Conservation (phyloP, 2,113 vertebrate species). For the Phalacrocorax pelagicus region DNA sequence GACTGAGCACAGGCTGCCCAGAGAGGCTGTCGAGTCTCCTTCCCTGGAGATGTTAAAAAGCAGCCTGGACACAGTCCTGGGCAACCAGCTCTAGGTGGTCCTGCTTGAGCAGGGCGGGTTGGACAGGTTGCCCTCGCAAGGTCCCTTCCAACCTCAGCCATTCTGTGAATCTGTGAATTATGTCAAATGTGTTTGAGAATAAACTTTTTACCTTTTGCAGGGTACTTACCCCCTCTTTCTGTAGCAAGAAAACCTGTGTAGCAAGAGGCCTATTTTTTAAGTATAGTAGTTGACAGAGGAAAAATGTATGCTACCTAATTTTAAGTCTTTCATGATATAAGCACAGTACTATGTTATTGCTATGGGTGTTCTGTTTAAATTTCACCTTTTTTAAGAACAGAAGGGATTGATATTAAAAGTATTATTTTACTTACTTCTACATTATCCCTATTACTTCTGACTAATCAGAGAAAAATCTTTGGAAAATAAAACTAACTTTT, state of each 20-base stretch:
- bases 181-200: background rate
- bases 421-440: background rate
- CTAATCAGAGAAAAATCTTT: background rate
- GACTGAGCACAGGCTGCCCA: background rate
- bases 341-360: background rate
- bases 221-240: background rate
- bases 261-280: background rate
- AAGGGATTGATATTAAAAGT: background rate
- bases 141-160: background rate
- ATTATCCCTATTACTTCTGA: background rate
- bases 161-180: background rate
- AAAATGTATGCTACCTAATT: background rate
- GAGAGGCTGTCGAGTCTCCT: background rate
- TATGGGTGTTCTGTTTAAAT: background rate
- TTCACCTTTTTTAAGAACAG: background rate
- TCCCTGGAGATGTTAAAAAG: background rate
- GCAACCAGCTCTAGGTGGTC: background rate
- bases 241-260: background rate
- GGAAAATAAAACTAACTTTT: background rate
- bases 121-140: background rate
- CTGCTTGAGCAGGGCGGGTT: background rate
- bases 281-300: background rate
- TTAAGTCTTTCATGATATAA: background rate
- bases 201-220: background rate
- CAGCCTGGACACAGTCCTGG: background rate